Conservation (phyloP, 2,797 vertebrate species). For the Sternarchorhynchus goeldii region DNA sequence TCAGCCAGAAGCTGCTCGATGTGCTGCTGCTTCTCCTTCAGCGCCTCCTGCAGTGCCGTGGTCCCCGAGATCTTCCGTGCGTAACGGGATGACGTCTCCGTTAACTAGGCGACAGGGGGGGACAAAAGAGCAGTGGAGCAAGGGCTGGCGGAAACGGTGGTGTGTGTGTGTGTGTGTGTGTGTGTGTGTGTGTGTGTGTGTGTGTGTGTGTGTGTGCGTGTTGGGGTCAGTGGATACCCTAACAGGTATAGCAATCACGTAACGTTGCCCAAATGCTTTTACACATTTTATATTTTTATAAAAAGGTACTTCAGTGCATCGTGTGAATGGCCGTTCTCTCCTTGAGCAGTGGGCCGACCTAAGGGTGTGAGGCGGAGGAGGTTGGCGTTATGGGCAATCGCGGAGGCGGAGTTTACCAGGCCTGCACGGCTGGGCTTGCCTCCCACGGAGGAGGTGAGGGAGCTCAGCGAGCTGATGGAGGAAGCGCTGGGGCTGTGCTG, state of each 20-base stretch:
- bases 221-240: too few relatives aligned
- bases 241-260: too few relatives aligned
- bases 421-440: conserved; percentile 96
- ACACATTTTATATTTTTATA: too few relatives aligned
- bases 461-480: conserved; percentile 76
- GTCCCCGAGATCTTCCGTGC: conserved; percentile 85
- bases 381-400: too few relatives aligned
- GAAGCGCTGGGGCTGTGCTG: conserved; percentile 95
- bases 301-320: neutral
- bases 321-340: neutral
- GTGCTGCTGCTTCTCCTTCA: conserved; percentile 99
- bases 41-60: conserved; percentile 94
- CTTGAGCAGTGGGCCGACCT: neutral
- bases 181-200: too few relatives aligned
- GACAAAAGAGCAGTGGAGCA: neutral
- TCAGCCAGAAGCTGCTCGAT: conserved; percentile 98
- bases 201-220: too few relatives aligned
- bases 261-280: too few relatives aligned
- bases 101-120: conserved; percentile 67
- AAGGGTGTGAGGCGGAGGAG: neutral
- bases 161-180: too few relatives aligned
- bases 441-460: conserved; percentile 80
- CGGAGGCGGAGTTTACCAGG: conserved; percentile 75
- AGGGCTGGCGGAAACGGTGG: neutral
- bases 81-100: conserved; percentile 83